phyloP scores from a whole-genome alignment of 2,113 vertebrate species.

The Pachyramphus minor region DNA sequence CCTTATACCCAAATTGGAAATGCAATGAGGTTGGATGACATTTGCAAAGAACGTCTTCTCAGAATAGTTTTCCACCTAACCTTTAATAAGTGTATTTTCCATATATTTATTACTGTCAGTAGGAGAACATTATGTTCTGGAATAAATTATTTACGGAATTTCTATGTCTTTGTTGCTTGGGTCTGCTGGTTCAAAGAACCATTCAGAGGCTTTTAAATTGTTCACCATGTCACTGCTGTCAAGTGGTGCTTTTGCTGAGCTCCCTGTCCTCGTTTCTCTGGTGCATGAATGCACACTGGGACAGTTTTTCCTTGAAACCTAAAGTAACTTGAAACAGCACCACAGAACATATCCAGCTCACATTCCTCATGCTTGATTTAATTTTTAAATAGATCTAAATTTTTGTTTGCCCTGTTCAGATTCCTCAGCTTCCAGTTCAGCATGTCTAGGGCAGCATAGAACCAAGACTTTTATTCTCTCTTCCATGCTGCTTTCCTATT shows the following conservation, averaged over 20 bases:
- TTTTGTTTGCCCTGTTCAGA: neutral
- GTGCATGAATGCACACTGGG: neutral
- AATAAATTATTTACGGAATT: neutral
- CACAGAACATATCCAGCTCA: neutral
- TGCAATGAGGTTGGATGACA: neutral
- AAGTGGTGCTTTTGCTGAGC: neutral
- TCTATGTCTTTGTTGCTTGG: neutral
- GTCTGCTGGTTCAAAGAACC: neutral
- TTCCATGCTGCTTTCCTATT: neutral
- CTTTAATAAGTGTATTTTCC: conserved; percentile 19
- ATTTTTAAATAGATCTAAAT: neutral
- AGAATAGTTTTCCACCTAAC: neutral
- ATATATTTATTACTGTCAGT: neutral
- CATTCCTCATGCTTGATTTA: neutral
- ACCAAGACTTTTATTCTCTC: neutral
- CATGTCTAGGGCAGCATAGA: neutral
- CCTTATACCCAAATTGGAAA: neutral
- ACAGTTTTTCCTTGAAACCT: neutral
- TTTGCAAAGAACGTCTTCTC: neutral
- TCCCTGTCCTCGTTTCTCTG: neutral
- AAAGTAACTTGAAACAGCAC: neutral
- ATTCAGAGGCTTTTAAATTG: neutral
- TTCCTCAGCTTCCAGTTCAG: neutral
- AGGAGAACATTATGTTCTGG: neutral
- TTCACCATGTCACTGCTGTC: neutral